Percentiles rank a stretch among this genome's conserved stretches.
Conservation (phyloP, 2,113 vertebrate species). For the Oriolus oriolus region DNA sequence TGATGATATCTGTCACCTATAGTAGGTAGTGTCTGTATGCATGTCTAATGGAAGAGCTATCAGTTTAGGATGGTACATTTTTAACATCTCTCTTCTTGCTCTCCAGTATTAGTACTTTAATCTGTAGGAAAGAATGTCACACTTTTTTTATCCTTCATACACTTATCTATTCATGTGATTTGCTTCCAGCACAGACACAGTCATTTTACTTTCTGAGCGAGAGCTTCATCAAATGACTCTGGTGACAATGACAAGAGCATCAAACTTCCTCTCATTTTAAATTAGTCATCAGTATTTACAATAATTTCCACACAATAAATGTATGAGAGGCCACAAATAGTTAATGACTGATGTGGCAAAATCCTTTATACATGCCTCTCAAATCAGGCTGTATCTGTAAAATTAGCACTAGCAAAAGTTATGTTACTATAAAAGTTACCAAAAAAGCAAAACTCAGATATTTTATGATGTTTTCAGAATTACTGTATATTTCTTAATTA, state of each 20-base stretch:
- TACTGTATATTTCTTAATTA: background rate
- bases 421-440: background rate
- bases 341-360: background rate
- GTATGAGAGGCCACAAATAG: background rate
- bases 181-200: background rate
- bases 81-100: background rate
- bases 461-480: background rate
- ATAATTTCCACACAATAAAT: background rate
- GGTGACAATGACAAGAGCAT: background rate
- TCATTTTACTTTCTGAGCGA: background rate
- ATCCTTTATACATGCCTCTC: rapidly evolving
- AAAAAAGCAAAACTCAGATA: background rate
- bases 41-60: background rate
- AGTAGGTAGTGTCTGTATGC: background rate
- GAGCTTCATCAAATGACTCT: background rate
- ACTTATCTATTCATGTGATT: background rate
- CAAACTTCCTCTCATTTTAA: background rate
- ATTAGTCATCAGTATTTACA: background rate
- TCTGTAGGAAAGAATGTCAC: background rate
- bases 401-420: background rate
- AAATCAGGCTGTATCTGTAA: background rate
- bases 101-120: background rate
- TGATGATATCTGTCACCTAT: background rate
- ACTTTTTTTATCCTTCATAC: background rate
- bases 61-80: background rate